These are phyloP conservation scores for Prionailurus viverrinus DNA, from an alignment of 2,113 vertebrate genomes.

Conservation along the genomic window DNA sequence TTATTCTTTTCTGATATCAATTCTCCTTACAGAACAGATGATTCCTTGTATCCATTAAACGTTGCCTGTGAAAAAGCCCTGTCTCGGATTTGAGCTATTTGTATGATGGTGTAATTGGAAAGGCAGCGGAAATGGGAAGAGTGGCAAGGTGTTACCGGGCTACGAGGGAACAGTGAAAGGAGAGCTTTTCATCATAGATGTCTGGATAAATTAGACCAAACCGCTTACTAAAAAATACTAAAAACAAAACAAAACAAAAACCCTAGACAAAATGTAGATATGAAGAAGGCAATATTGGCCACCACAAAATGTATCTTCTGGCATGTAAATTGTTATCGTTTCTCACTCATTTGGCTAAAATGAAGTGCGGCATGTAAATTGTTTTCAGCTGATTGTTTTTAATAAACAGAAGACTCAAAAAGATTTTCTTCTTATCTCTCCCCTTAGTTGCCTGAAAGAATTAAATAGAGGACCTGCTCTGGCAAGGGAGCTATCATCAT, in stretches of 20 bases:
- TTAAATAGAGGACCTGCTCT: background rate
- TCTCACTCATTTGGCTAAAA: background rate
- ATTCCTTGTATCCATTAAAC: constrained; percentile 6
- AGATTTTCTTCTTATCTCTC: background rate
- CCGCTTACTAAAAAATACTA: constrained; percentile 6
- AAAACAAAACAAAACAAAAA: background rate
- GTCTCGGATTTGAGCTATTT: background rate
- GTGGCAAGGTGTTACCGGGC: background rate
- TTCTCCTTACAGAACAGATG: background rate
- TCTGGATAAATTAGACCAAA: background rate
- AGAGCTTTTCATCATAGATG: background rate
- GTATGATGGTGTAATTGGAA: background rate
- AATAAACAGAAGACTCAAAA: background rate
- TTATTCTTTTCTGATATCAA: constrained; percentile 21
- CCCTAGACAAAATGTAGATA: background rate
- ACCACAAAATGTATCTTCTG: background rate
- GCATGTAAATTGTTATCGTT: background rate
- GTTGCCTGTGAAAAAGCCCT: background rate
- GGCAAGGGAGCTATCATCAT: background rate
- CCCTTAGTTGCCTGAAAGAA: background rate
- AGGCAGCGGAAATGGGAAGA: background rate
- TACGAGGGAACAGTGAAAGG: background rate
- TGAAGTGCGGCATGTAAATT: background rate
- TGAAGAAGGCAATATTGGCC: background rate
- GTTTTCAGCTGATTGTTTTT: background rate